Evolutionary conservation across 30 jellyfish, hydroid and myxozoan species (phyloP), one percentile per base, ranked within the genome.

Genomic region (Chrysaora quinquecirrha): DNA sequence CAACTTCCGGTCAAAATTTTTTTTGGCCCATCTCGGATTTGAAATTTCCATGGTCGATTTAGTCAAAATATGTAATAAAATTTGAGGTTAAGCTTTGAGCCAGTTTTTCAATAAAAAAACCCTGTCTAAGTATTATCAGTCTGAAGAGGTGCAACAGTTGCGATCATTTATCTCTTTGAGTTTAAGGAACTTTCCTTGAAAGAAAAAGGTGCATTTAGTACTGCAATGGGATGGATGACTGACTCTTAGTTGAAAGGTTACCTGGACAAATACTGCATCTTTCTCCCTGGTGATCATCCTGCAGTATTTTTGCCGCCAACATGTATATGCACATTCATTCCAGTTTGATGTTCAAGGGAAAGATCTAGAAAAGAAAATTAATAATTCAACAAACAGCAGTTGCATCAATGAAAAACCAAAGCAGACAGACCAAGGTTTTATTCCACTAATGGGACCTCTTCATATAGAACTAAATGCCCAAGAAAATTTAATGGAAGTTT

Each of bases 401-500:
- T 43, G 18, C 31, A 31, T 16, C 48, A 27, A 43, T 1, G 9
- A 4, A 2, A 31, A 20, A 9, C 28, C 31, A 9, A 64, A 58
- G 18, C 9, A 6, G 60, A 35, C 60, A 0, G 16, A 9, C 11
- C 79, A 67, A 32, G 79, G 54, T 19, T 28, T 30, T 3, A 25
- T 31, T 21, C 79, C 56, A 6, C 2, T 31, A 2, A 2, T 32
- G 0, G 60, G 79, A 0, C 64, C 79, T 1, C 52, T 67, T 3
- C 19, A 67, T 32, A 25, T 31, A 3, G 25, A 54, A 1, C 19
- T 67, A 30, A 67, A 67, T 30, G 25, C 60, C 3, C 31, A n/a
- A 25, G 79, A 67, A 30, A 58, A 67, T 28, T 30, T 67, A 18
- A 67, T 67, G 79, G 54, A 27, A 24, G 35, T 3, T 12, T 67